Conservation (phyloP, 2,888 invertebrate genomes). For the Oscheius sp. region DNA sequence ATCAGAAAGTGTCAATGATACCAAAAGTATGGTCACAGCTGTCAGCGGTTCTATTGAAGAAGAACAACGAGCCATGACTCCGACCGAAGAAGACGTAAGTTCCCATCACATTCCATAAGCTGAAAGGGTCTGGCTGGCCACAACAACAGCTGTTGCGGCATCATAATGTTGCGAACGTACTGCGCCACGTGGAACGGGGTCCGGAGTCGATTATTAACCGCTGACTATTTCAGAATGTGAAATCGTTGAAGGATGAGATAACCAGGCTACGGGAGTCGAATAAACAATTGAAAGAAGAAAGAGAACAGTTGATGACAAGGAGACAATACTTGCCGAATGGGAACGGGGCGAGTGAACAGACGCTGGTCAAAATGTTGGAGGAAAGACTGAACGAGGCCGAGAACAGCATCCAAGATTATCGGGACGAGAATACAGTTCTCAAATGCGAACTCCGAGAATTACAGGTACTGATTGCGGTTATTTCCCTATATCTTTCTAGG, state of each 20-base stretch:
- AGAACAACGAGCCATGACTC: conserved; percentile 66
- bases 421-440: conserved; percentile 84
- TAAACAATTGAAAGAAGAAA: conserved; percentile 56
- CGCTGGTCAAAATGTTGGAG: conserved; percentile 46
- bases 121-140: background rate
- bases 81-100: conserved; percentile 65
- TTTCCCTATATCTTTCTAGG: conserved; percentile 32
- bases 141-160: conserved; percentile 25
- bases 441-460: conserved; percentile 82
- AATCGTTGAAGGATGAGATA: conserved; percentile 80
- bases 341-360: conserved; percentile 29
- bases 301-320: conserved; percentile 2
- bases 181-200: background rate
- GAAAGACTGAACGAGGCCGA: conserved; percentile 66
- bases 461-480: conserved; percentile 51
- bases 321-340: background rate
- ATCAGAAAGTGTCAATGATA: conserved; percentile 64
- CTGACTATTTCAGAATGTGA: conserved; percentile 12
- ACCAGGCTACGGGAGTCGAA: conserved; percentile 61
- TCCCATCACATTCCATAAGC: background rate
- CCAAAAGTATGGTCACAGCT: conserved; percentile 57
- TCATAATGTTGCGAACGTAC: conserved; percentile 18
- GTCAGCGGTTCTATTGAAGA: conserved; percentile 59
- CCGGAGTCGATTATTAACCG: background rate
- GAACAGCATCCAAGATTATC: conserved; percentile 65